A percentile compares a stretch with the other conserved stretches of the same genome.
These are phyloP conservation scores for Jacana jacana DNA, from an alignment of 2,113 vertebrate species.

Conservation along the genomic window DNA sequence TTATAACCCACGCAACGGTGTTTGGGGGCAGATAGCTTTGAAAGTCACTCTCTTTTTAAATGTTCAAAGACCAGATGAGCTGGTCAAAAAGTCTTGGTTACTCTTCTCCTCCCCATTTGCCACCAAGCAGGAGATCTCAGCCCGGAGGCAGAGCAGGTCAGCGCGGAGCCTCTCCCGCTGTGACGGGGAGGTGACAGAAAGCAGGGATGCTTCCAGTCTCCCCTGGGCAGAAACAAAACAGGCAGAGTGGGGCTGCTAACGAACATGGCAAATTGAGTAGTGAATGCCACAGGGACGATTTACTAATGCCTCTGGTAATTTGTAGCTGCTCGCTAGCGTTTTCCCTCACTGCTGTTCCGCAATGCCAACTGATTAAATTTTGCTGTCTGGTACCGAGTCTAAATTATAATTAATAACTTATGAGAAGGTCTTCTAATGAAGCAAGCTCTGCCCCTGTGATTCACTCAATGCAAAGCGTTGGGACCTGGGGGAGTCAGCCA, in stretches of 20 bases:
- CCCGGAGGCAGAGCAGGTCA: neutral
- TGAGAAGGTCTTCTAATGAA: neutral
- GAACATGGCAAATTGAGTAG: neutral
- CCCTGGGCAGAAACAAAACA: neutral
- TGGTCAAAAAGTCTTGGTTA: neutral
- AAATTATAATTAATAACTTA: slow-evolving; percentile 57
- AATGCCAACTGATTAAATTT: slow-evolving; percentile 6
- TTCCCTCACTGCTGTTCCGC: slow-evolving; percentile 18
- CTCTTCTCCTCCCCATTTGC: neutral
- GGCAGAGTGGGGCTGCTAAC: neutral
- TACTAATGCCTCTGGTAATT: neutral
- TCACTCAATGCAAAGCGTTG: neutral
- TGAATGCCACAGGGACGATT: neutral
- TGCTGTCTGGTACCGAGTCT: slow-evolving; percentile 27
- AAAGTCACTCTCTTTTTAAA: neutral
- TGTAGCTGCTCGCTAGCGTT: neutral
- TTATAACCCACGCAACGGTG: neutral
- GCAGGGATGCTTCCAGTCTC: neutral
- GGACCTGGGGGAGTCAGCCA: neutral
- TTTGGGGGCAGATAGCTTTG: neutral
- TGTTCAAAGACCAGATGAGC: neutral
- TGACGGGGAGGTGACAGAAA: rapidly evolving
- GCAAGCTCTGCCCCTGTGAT: neutral
- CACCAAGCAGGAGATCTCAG: neutral
- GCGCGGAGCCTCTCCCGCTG: neutral